A percentile compares a stretch with the other conserved stretches of the same genome.
Evolutionary conservation across 2,797 vertebrate species (phyloP).

Genomic region (Lemur catta): DNA sequence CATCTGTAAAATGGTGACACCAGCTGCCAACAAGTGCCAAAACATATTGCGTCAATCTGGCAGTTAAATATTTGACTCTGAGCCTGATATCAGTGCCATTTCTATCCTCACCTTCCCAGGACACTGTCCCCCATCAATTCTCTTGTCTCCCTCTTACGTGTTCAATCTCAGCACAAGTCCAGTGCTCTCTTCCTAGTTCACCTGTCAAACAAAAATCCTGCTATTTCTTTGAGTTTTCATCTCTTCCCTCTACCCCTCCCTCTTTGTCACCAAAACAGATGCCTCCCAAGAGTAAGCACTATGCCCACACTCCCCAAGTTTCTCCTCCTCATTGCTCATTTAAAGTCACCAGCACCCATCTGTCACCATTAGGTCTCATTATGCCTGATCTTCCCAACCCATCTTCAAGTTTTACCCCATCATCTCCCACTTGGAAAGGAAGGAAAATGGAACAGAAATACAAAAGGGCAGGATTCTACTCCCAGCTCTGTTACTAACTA

Average conservation of each 20-base stretch:
- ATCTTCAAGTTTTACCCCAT: neutral
- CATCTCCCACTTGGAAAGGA: neutral
- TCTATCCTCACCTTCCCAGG: neutral
- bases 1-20: neutral
- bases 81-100: neutral
- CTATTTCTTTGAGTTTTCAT: neutral
- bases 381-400: neutral
- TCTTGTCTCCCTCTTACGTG: neutral
- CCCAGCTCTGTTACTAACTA: neutral
- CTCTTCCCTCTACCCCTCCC: neutral
- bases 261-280: neutral
- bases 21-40: neutral
- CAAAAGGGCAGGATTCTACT: neutral
- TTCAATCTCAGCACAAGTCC: neutral
- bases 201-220: neutral
- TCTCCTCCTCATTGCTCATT: neutral
- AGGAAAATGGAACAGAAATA: neutral
- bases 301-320: no score
- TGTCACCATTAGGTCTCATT: neutral
- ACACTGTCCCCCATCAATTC: neutral
- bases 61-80: neutral
- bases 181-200: fast-evolving
- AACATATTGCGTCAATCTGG: neutral
- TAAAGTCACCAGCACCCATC: neutral
- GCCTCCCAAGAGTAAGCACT: neutral